These are phyloP conservation scores for Sebastes cheni DNA, from an alignment of 2,797 vertebrate species.

Conservation along the genomic window DNA sequence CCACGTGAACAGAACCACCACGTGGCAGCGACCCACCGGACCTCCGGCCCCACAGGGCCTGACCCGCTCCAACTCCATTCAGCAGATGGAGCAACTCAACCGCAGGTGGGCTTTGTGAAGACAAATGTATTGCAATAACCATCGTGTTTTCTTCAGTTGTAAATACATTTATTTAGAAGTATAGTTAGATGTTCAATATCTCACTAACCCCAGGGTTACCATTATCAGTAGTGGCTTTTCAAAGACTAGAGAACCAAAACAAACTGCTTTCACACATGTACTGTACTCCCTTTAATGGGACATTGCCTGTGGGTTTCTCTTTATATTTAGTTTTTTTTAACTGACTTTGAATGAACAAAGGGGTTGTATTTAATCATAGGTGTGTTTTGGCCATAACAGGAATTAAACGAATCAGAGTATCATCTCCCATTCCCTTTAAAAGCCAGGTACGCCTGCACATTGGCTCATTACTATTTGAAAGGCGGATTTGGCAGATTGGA, in stretches of 20 bases:
- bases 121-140: not conserved
- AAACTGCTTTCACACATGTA: not conserved
- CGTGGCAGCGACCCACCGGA: constrained; percentile 96
- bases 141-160: not conserved
- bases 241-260: not conserved
- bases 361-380: too few relatives aligned
- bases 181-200: not conserved
- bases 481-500: too few relatives aligned
- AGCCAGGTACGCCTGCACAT: too few relatives aligned
- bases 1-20: constrained; percentile 97
- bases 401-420: too few relatives aligned
- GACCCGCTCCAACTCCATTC: constrained; percentile 96
- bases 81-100: constrained; percentile 99
- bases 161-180: not conserved
- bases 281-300: not conserved
- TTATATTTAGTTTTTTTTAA: not conserved
- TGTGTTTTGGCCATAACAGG: too few relatives aligned
- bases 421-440: too few relatives aligned
- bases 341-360: not conserved
- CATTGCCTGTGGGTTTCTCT: not conserved
- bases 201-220: not conserved
- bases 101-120: constrained; percentile 84
- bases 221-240: not conserved
- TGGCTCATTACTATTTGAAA: too few relatives aligned
- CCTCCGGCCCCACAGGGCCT: constrained; percentile 95